Base-by-base conservation (phyloP, 2,797 vertebrate genomes). In the Borostomias antarcticus region DNA sequence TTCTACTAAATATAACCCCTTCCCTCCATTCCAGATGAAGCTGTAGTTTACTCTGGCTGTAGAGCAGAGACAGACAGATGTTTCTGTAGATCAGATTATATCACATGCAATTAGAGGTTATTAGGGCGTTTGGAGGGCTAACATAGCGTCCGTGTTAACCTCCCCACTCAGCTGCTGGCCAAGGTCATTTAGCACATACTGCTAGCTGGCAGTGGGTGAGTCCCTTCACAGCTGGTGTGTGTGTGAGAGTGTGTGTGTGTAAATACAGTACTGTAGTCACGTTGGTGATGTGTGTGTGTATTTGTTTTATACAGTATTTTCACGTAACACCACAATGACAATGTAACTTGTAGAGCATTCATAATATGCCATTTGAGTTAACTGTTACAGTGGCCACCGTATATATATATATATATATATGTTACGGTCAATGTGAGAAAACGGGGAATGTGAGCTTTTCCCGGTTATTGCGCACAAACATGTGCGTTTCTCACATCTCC, bases 21-120 rank as follows among this genome's bases (percentile, higher is more conserved):
- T 50, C 35, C 67, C 66, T 56, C 62, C 62, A 17, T 23, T 0
- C 33, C 8, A 35, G 58, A 40, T 64, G 58, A 72, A 28, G 43
- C 40, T 61, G 19, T 17, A 32, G 57, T 62, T 77, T 72, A 62
- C 43, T 72, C 68, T 72, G 54, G 54, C 51, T 69, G 47, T 53
- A 60, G 66, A 19, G 29, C 50, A 50, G n/a, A 68, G 65, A 48
- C 51, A 57, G 52, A 74, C 69, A 76, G 63, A 68, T 74, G 74
- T 77, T 80, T 77, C 28, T 65, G 52, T 30, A 51, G 62, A 53
- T 78, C 58, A 73, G 40, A 64, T 69, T 45, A 50, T 63, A 75
- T 74, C 70, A 72, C 47, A 70, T 62, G 67, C 71, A 80, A 82
- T 82, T 70, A 61, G 30, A 60, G 10, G 53, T 53, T 64, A 64